Percentiles rank a stretch among this genome's conserved stretches.
These are phyloP conservation scores for Oxyura jamaicensis DNA, from an alignment of 2,113 vertebrate species.

Conservation along the genomic window DNA sequence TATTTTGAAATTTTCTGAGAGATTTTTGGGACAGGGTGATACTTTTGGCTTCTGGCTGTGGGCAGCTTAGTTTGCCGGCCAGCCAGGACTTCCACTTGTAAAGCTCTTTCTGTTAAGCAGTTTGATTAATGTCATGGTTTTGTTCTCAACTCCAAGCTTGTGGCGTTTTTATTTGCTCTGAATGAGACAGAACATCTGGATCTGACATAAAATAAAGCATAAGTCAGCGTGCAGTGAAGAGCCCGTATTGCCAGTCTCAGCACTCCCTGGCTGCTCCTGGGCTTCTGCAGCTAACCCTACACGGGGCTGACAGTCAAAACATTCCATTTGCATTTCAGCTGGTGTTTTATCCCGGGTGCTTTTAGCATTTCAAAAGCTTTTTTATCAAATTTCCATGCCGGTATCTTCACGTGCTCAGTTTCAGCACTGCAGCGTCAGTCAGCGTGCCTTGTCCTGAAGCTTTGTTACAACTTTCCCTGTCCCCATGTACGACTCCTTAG, in stretches of 20 bases:
- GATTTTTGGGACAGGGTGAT: background rate
- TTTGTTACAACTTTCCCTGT: background rate
- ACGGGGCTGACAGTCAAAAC: background rate
- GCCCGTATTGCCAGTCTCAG: background rate
- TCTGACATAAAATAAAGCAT: background rate
- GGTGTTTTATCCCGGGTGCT: background rate
- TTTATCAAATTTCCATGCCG: background rate
- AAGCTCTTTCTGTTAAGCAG: background rate
- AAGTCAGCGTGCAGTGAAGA: background rate
- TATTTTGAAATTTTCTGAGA: background rate
- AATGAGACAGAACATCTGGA: background rate
- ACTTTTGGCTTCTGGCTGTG: rapidly evolving
- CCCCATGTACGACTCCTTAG: background rate
- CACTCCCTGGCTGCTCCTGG: background rate
- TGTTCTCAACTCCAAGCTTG: background rate
- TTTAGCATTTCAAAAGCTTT: background rate
- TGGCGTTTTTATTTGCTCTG: background rate
- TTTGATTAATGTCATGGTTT: background rate
- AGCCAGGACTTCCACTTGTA: background rate
- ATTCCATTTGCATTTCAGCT: background rate
- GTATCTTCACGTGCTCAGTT: background rate
- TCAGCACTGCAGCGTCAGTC: background rate
- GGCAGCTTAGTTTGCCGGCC: background rate
- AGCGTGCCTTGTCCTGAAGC: background rate
- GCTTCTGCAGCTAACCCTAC: background rate